Evolutionary conservation across 2,797 vertebrate species (phyloP), one percentile per base, ranked within the genome.

Genomic region (Potorous gilbertii): DNA sequence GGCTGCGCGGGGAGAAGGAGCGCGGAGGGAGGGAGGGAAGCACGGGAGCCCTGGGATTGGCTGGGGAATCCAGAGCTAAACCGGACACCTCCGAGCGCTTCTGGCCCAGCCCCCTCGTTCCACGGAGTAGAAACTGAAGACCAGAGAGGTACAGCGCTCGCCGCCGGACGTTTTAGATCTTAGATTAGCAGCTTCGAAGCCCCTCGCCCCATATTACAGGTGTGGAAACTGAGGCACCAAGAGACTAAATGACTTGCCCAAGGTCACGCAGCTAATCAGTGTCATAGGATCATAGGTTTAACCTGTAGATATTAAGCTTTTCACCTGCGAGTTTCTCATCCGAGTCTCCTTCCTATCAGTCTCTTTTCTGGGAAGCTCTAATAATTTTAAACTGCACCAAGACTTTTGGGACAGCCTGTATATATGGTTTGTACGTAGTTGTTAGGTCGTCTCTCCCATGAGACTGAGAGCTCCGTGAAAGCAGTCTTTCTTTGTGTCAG

Each of bases 221-320:
- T 28, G 91, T 90, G 54, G 57, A 95, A 29, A 66, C 34, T 27
- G 94, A 93, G 27, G 40, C 55, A 4, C 87, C n/a, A 4, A 91
- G 94, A 62, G n/a, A 93, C 46, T 40, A 95, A 93, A 29, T 81
- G 90, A 31, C 46, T 96, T 66, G 18, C 74, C 95, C 52, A 95
- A 74, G 94, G 55, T 16, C 2, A 55, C 56, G 93, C 91, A 66
- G 55, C 54, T n/a, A 54, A 91, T 16, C 54, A 29, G 2, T 74
- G 56, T 66, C 87, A 6, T 3, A 66, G 29, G 55, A 95, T 94
- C 52, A 46, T 24, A 81, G 8, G 21, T 87, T 87, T 46, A 81
- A 24, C 74, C 74, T 11, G 74, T 81, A 46, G 46, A 24, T 13
- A 81, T 40, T 81, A 81, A 46, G 74, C 40, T 87, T 81, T 46